A percentile compares a stretch with the other conserved stretches of the same genome.
phyloP scores from a whole-genome alignment of 2,888 invertebrate species.

The Brachypalpus laphriformis region DNA sequence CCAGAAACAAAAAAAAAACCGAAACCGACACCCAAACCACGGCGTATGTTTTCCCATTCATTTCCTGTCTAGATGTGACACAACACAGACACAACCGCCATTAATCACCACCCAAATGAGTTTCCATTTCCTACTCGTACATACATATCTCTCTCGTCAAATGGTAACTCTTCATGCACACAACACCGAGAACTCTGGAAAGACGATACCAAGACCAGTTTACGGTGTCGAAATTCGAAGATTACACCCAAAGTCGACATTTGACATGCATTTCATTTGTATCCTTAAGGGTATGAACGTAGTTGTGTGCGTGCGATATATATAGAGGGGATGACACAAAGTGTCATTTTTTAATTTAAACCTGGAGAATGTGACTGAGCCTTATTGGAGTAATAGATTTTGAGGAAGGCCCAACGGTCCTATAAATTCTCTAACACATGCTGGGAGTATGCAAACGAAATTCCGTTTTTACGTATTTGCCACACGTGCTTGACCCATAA shows the following conservation, averaged over 20 bases:
- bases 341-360: slow-evolving; percentile 62
- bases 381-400: slow-evolving; percentile 53
- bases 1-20: background rate
- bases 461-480: slow-evolving; percentile 56
- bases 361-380: slow-evolving; percentile 22
- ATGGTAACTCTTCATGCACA: background rate
- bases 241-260: slow-evolving; percentile 67
- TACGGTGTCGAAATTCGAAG: slow-evolving; percentile 62
- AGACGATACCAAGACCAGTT: slow-evolving; percentile 49
- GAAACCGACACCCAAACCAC: slow-evolving; percentile 3
- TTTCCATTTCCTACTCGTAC: slow-evolving; percentile 53
- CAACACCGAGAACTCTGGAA: slow-evolving; percentile 7
- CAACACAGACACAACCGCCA: slow-evolving; percentile 58
- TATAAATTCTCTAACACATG: slow-evolving; percentile 42
- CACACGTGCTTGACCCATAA: slow-evolving; percentile 73
- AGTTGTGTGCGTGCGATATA: background rate
- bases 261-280: slow-evolving; percentile 68
- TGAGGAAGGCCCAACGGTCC: slow-evolving; percentile 7
- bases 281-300: slow-evolving; percentile 3
- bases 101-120: slow-evolving; percentile 71
- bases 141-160: background rate
- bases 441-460: slow-evolving; percentile 46
- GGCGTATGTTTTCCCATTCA: slow-evolving; percentile 58
- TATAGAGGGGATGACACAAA: background rate
- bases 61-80: slow-evolving; percentile 62